Base-by-base conservation (phyloP, 1,140 invertebrate genomes). In the Panagrolaimus sp. region DNA sequence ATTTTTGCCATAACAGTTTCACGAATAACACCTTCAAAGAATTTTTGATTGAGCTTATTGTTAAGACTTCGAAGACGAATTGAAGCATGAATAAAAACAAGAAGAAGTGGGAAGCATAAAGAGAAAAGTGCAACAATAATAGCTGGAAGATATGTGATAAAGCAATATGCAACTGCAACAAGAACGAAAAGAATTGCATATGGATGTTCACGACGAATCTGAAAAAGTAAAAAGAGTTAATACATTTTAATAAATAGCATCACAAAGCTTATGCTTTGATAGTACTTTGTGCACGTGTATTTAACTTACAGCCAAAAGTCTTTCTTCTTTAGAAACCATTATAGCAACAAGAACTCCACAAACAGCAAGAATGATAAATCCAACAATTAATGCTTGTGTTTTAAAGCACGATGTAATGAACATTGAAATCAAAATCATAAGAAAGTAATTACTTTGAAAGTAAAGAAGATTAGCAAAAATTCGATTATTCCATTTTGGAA, bases 401-500 rank as follows among this genome's bases (percentile, higher is more conserved):
- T 78, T 65, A 31, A 75, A 25, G 31, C 77, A 67, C 14, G 74
- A 42, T 8, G 25, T 88, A 20, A 90, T 72, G 1, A 88, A 74
- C 80, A 92, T 90, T 38, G 91, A 88, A 5, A 88, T 72, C 9
- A 90, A 69, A n/a, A 88, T 86, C 74, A 89, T 84, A 27, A 91
- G 81, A 74, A 92, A 89, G 79, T 92, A 92, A 83, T 92, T 92
- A 14, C 90, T 91, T 84, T 92, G 91, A 78, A 92, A 93, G 83
- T 92, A 93, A 0, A 92, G 83, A 20, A 93, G 84, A 86, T 93
- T 92, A 75, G 89, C 89, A 4, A 90, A 86, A 3, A 93, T 89
- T 73, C 91, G 86, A 78, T 91, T 91, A 27, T 88, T 87, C 90
- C 91, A 92, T 87, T 90, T 90, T 27, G 90, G 89, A 47, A 90